Conservation (phyloP, 2,888 invertebrate species). For the Bellardia bayeri region DNA sequence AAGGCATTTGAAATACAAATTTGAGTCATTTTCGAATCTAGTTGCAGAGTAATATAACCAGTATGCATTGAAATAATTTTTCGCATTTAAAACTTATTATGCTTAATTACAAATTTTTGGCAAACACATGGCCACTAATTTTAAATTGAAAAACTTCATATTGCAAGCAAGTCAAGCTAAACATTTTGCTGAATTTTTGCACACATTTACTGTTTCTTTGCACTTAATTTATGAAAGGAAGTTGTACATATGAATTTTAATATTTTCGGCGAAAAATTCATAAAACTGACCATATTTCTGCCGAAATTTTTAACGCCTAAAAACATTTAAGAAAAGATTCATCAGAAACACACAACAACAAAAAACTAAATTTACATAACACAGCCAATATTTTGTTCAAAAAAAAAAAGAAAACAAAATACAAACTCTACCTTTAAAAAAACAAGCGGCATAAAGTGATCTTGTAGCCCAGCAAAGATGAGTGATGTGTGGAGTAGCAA, state of each 20-base stretch:
- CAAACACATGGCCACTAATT: neutral
- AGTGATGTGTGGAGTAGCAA: neutral
- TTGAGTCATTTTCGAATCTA: no score
- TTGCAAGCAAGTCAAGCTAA: neutral
- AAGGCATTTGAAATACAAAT: no score
- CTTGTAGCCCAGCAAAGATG: conserved; percentile 3
- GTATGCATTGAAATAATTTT: no score
- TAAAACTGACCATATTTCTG: conserved; percentile 50
- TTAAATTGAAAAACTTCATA: no score
- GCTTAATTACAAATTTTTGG: neutral
- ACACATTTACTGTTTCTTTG: neutral
- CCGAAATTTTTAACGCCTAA: conserved; percentile 56
- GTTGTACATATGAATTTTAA: conserved; percentile 48
- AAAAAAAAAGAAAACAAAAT: neutral
- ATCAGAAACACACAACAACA: neutral
- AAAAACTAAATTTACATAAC: conserved; percentile 54
- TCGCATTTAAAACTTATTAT: neutral
- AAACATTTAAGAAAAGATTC: conserved; percentile 23
- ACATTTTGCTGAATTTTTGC: no score
- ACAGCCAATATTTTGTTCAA: neutral
- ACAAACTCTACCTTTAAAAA: neutral
- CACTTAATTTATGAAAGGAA: conserved; percentile 20
- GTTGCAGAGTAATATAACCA: no score
- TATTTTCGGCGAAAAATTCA: conserved; percentile 39
- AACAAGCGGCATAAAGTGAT: conserved; percentile 35